phyloP scores from a whole-genome alignment of 2,113 vertebrate genomes.

The Nettapus auritus region DNA sequence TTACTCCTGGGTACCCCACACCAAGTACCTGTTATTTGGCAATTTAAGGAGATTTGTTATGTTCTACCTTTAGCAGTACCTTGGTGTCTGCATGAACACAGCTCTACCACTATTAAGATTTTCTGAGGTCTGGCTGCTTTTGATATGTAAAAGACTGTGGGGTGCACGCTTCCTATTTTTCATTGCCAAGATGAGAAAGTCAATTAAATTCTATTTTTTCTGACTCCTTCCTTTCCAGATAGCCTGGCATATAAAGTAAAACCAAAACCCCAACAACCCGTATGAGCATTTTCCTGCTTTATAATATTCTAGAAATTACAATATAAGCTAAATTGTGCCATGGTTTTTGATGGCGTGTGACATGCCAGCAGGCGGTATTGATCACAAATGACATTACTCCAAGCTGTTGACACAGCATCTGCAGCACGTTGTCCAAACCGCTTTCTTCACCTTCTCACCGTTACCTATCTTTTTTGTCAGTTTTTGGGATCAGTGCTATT shows the following conservation, averaged over 20 bases:
- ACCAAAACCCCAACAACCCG: background rate
- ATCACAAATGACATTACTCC: background rate
- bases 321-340: background rate
- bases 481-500: background rate
- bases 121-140: background rate
- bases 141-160: background rate
- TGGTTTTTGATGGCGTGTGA: background rate
- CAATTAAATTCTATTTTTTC: background rate
- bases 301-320: rapidly evolving
- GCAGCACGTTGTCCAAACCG: background rate
- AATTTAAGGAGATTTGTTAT: background rate
- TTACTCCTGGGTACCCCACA: background rate
- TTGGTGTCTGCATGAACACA: rapidly evolving
- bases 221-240: background rate
- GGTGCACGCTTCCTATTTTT: background rate
- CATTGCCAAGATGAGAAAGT: background rate
- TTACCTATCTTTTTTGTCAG: background rate
- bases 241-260: background rate
- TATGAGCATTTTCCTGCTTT: background rate
- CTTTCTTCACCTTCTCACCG: background rate
- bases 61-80: background rate
- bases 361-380: background rate
- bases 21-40: background rate
- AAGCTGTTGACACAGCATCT: background rate
- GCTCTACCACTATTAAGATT: background rate